A percentile compares a stretch with the other conserved stretches of the same genome.
Evolutionary conservation across 2,113 vertebrate species (phyloP).

Genomic region (Todiramphus saurophagus): DNA sequence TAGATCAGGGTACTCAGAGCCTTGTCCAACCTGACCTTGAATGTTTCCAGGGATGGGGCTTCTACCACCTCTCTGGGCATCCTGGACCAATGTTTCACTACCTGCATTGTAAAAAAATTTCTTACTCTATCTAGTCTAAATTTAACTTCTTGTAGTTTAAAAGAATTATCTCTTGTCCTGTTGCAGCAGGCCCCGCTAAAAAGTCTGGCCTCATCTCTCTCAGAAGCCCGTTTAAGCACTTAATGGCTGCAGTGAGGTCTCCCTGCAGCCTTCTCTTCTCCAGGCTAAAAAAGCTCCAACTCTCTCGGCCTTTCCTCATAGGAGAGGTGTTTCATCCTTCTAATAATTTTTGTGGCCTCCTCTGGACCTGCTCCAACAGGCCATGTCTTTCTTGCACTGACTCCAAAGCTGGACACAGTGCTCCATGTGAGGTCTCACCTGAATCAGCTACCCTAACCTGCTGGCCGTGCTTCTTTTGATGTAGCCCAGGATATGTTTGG

Average conservation of each 20-base stretch:
- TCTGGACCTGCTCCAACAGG: not conserved
- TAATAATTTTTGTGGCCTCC: not conserved
- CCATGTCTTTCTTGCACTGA: not conserved
- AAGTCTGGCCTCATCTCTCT: not conserved
- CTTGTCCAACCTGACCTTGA: accelerated
- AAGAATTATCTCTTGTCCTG: not conserved
- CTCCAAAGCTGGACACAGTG: not conserved
- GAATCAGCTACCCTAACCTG: not conserved
- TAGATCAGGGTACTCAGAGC: not conserved
- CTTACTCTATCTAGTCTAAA: not conserved
- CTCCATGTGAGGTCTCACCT: not conserved
- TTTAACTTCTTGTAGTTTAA: not conserved
- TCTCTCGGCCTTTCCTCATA: not conserved
- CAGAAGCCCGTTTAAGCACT: not conserved
- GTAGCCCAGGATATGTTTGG: accelerated
- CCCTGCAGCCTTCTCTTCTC: not conserved
- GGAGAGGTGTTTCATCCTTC: not conserved
- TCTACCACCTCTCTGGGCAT: not conserved
- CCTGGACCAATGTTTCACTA: no score
- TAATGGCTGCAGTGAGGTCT: not conserved
- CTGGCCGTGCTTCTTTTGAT: not conserved
- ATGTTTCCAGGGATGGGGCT: not conserved
- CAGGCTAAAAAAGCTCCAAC: not conserved
- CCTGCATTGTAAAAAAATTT: not conserved
- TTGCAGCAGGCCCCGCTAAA: not conserved